Base-by-base conservation (phyloP, 2,113 vertebrate species). In the Electrona antarctica region DNA sequence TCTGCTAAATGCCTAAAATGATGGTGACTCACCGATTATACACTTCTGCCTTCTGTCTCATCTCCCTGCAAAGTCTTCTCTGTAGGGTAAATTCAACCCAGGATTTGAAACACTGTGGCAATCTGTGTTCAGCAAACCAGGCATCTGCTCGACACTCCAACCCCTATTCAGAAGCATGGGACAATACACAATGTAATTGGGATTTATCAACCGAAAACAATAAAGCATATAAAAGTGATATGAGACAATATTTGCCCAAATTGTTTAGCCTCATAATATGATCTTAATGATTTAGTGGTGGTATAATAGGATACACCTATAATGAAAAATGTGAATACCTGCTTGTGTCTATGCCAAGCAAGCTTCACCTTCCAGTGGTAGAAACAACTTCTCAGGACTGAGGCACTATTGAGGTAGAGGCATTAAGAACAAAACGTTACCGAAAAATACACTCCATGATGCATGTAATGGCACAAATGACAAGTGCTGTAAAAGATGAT, bases 81-180 rank as follows among this genome's bases (percentile, higher is more conserved):
- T 85, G 47, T 5, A 7, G 68, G 69, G 90, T 91, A 48, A 91
- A 91, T 56, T 85, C 80, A 8, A 62, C 80, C 95, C 95, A 97
- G 0, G 73, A 63, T 7, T 13, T 70, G 47, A 95, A 64, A 80
- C 67, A 93, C 12, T 4, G 90, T 29, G 75, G 74, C 29, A 95
- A 67, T 45, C 83, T 33, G 10, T 15, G 83, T 33, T 73, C 79
- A 7, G 67, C 76, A 79, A 90, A 93, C 76, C 81, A 90, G 29
- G 73, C 8, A n/a, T 92, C 87, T 10, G 89, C 91, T 57, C 56
- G 62, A 49, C 7, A 13, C 59, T 89, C 80, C 77, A 92, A 7
- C 10, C 84, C 80, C 93, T 93, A 58, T 8, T 76, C 0, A 74
- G 46, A 67, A 51, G 10, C 8, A 55, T 41, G 33, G 33, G 33